These are phyloP conservation scores for Tupaia chinensis DNA, from an alignment of 2,113 vertebrate species.

Conservation along the genomic window DNA sequence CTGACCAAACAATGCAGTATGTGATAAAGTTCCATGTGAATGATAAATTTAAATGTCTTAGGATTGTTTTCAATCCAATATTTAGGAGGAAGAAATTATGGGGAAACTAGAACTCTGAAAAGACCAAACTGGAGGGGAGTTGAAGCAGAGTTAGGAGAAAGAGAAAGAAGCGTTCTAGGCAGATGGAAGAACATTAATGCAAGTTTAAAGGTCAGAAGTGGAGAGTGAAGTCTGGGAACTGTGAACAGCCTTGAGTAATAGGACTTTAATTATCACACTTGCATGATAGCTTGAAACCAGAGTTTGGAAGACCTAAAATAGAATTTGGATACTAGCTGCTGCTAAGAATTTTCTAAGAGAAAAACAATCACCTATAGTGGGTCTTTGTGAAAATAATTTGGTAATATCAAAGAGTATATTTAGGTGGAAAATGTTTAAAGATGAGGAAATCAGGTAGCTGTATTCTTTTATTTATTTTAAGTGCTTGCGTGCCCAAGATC, in stretches of 20 bases:
- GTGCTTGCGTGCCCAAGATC: no score
- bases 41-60: not conserved
- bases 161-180: not conserved
- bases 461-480: no score
- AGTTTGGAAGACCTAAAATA: not conserved
- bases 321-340: constrained; percentile 30
- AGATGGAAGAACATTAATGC: not conserved
- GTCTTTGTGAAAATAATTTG: constrained; percentile 38
- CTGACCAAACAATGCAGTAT: not conserved
- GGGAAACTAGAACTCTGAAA: constrained; percentile 15
- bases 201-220: not conserved
- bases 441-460: not conserved
- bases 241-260: not conserved
- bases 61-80: not conserved
- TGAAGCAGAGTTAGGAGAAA: not conserved
- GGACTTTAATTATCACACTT: not conserved
- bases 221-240: not conserved
- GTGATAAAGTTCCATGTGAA: not conserved
- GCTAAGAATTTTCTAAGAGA: not conserved
- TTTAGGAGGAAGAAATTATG: not conserved
- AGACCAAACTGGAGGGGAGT: not conserved
- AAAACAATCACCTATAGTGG: not conserved
- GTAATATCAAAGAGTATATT: not conserved
- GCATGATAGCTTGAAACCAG: not conserved
- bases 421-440: not conserved